Conservation (phyloP, 2,888 invertebrate species). For the Thymelicus sylvestris region DNA sequence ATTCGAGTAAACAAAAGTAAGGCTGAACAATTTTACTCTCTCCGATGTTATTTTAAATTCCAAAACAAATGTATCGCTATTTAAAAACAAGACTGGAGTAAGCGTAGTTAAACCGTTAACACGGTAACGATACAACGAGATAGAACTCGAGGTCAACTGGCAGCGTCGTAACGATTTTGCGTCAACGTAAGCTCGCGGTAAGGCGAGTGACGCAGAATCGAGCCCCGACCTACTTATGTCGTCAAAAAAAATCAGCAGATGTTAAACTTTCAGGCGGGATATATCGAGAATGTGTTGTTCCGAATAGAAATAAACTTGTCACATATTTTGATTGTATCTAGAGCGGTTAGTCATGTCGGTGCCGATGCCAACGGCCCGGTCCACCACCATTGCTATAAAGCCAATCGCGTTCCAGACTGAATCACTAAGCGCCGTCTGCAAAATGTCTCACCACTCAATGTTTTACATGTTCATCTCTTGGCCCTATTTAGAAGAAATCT, state of each 20-base stretch:
- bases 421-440: constrained; percentile 84
- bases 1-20: constrained; percentile 1
- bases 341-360: constrained; percentile 83
- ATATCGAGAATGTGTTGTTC: constrained; percentile 83
- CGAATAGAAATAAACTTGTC: constrained; percentile 85
- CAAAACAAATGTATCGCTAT: constrained; percentile 9
- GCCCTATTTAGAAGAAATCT: constrained; percentile 27
- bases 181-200: constrained; percentile 74
- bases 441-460: constrained; percentile 78
- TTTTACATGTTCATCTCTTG: constrained; percentile 53
- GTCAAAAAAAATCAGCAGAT: constrained; percentile 83
- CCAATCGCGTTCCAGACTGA: constrained; percentile 79
- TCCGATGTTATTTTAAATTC: neutral
- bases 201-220: constrained; percentile 75
- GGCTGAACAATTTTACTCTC: constrained; percentile 9
- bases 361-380: constrained; percentile 82
- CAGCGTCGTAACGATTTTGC: constrained; percentile 65
- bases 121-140: constrained; percentile 19
- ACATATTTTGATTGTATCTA: constrained; percentile 85
- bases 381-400: constrained; percentile 76
- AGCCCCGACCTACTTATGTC: constrained; percentile 84
- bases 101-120: constrained; percentile 19
- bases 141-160: constrained; percentile 30
- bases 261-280: constrained; percentile 77
- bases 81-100: neutral